Evolutionary conservation across 2,888 invertebrate genomes (phyloP), one percentile per base, ranked within the genome.

Genomic region (Vannuccia rotundouncinata): DNA sequence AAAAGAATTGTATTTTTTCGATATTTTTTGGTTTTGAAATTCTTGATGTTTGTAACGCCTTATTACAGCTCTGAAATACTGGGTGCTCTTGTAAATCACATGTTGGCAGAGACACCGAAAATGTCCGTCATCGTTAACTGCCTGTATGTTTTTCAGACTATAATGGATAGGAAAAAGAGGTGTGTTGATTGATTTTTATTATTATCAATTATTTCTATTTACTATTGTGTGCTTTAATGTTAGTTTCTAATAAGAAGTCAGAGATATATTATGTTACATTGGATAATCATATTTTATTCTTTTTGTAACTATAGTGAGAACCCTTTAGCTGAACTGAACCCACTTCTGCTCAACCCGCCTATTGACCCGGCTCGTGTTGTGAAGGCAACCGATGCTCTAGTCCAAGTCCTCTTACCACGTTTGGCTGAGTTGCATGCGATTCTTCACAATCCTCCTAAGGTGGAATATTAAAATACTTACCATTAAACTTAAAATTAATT

Each of bases 51-150:
- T n/a, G n/a, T n/a, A n/a, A n/a, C n/a, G n/a, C n/a, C 25, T 22
- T 13, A 5, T 66, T 66, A 2, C 66, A 66, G 66, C 25, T 22
- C 66, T 5, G 66, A 66, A 66, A 66, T 66, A 22, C 22, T 66
- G 66, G 22, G 66, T 22, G 5, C 22, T 66, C 66, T 66, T n/a
- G 66, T 66, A 2, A 22, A 66, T 22, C 66, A 66, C 25, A 66
- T 66, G 66, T 22, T 66, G 2, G 13, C 66, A 17, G 66, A 22
- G 22, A n/a, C 25, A 5, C 66, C 66, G 22, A 66, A 66, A 22
- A 66, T 66, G 66, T 66, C 66, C 2, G 66, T 66, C 22, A 66
- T 66, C 25, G 66, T 66, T 27, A 66, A 66, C 25, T 66, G 66
- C 66, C 66, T 66, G 13, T 22, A n/a, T 27, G 66, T 66, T 27